These are phyloP conservation scores for Phyllopteryx taeniolatus DNA, from an alignment of 2,113 vertebrate species.

Conservation along the genomic window DNA sequence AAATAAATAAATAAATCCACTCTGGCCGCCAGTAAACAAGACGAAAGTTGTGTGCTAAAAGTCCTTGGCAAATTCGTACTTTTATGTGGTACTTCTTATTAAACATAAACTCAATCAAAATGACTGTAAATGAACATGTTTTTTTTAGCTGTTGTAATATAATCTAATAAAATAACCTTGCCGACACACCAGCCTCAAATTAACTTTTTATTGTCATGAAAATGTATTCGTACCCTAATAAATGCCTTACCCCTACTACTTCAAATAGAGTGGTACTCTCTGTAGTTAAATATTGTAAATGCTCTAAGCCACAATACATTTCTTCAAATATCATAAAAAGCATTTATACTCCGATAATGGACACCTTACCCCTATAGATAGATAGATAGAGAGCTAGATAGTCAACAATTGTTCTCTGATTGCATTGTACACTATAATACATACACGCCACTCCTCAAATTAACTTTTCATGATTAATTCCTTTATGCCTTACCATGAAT, in stretches of 20 bases:
- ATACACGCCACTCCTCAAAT: not conserved
- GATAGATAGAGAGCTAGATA: not conserved
- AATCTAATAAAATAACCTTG: too few relatives aligned
- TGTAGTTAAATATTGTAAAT: not conserved
- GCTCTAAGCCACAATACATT: not conserved
- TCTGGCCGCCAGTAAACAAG: slow-evolving; percentile 20
- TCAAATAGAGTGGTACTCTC: not conserved
- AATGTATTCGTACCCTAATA: not conserved
- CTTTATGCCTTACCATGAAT: too few relatives aligned
- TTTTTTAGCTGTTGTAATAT: too few relatives aligned
- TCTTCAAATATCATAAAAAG: too few relatives aligned
- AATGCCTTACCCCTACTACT: not conserved
- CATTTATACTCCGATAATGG: too few relatives aligned
- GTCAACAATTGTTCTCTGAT: too few relatives aligned
- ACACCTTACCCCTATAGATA: not conserved
- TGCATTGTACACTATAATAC: too few relatives aligned
- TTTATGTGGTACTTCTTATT: slow-evolving; percentile 7
- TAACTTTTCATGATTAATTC: too few relatives aligned
- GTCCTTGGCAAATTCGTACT: not conserved
- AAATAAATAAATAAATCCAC: slow-evolving; percentile 17
- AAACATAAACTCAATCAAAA: slow-evolving; percentile 2
- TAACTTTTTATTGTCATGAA: too few relatives aligned
- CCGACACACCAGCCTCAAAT: too few relatives aligned
- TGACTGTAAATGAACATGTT: not conserved
- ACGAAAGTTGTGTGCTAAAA: slow-evolving; percentile 14